Base-by-base conservation (phyloP, 2,113 vertebrate species). In the Indicator indicator region DNA sequence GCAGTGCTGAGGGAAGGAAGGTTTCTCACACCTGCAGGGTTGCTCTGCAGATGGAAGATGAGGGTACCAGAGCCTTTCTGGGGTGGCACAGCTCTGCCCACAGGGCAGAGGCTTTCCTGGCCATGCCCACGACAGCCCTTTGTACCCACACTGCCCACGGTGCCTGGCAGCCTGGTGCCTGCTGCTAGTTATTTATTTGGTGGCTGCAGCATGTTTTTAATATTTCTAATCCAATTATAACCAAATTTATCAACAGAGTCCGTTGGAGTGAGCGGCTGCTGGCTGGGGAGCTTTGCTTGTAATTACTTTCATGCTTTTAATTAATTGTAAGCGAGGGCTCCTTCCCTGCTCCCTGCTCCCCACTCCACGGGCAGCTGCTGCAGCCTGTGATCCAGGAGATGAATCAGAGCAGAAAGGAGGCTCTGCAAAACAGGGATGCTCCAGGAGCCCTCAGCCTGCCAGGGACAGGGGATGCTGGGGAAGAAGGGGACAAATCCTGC, bases 291-390 rank as follows among this genome's bases (percentile, higher is more conserved):
- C 94, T 92, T 82, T 90, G 93, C 95, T 94, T 96, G 90, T 97
- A 97, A 97, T 97, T 97, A 97, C 95, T 96, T 95, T 84, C 96
- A 91, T 96, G 95, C 95, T 95, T 96, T 96, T 97, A 97, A 97
- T 97, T 97, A 97, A 97, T 97, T 96, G 97, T 95, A 94, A 89
- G 92, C 38, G 71, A 93, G 95, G 94, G 88, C 93, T 93, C 94
- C 86, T 91, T 93, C 84, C 94, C 52, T 40, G 24, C 91, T 93
- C 91, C 84, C 38, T 1, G 32, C 85, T 84, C 83, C 88, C 95
- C 94, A 74, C 89, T 96, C 84, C 0, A 6, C 5, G 73, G 21
- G 93, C 95, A 94, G 93, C 90, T 96, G 96, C 60, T 96, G 87
- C 88, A 13, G 65, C 92, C 8, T 86, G 65, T 90, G 89, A 91